phyloP scores from a whole-genome alignment of 2,113 vertebrate genomes.

The Hippolais icterina region DNA sequence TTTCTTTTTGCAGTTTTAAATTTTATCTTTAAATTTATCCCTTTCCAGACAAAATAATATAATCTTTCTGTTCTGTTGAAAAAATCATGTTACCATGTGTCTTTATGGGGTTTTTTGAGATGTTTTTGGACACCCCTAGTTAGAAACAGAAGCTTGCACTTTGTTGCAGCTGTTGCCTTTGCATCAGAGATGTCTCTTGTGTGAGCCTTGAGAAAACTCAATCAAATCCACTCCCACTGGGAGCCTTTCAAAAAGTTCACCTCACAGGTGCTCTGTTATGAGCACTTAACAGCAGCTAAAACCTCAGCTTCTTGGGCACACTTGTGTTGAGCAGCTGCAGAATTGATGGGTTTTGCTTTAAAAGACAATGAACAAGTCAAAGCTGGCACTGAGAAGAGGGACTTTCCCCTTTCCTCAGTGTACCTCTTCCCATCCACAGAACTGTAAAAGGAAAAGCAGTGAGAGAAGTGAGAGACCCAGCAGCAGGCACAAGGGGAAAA shows the following conservation, averaged over 20 bases:
- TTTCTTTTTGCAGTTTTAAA: neutral
- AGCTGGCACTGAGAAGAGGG: neutral
- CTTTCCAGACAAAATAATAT: neutral
- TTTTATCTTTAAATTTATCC: neutral
- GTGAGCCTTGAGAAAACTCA: neutral
- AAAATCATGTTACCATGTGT: accelerated
- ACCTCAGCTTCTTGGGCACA: accelerated
- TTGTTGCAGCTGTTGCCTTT: neutral
- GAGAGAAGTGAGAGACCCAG: neutral
- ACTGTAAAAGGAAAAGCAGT: neutral
- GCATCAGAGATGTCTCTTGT: neutral
- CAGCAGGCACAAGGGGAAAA: neutral
- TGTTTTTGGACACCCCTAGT: neutral
- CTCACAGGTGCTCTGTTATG: neutral
- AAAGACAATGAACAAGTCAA: neutral
- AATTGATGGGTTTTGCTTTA: neutral
- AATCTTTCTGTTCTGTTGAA: neutral
- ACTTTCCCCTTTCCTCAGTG: neutral
- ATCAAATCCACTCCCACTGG: neutral
- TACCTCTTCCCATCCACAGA: neutral
- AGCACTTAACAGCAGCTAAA: neutral
- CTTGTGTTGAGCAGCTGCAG: neutral
- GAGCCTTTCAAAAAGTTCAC: neutral
- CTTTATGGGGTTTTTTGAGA: neutral
- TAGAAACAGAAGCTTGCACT: neutral